Conservation (phyloP, 92 coral and sea anemone species). For the Siderastrea siderea region DNA sequence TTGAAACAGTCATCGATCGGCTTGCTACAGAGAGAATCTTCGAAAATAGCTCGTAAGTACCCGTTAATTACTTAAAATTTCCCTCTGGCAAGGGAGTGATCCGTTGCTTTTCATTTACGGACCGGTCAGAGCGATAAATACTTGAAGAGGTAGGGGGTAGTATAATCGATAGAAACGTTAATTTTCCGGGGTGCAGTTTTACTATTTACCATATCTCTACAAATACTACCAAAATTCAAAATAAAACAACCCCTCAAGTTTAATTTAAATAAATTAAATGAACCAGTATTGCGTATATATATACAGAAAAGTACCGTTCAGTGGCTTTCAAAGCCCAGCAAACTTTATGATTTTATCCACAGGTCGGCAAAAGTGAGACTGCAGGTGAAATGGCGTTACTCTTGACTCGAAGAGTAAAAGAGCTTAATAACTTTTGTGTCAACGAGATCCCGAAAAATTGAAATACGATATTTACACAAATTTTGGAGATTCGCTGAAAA, state of each 20-base stretch:
- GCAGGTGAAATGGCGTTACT: no score
- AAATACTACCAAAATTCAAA: not conserved
- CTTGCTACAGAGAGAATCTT: not conserved
- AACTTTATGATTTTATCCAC: no score
- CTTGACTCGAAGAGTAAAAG: not conserved
- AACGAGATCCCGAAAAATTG: not conserved
- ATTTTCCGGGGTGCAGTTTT: not conserved
- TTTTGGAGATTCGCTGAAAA: not conserved
- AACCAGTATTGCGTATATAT: no score
- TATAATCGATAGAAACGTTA: not conserved
- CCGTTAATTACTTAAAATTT: not conserved
- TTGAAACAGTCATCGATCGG: not conserved
- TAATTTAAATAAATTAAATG: no score
- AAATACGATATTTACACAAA: not conserved
- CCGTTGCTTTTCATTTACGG: not conserved
- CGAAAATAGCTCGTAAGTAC: not conserved
- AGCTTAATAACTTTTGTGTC: not conserved
- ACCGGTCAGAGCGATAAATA: not conserved
- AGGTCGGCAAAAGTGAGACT: no score
- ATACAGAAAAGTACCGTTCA: not conserved
- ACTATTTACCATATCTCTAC: not conserved
- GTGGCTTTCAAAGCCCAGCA: not conserved
- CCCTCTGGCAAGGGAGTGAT: not conserved
- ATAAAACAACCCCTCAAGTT: not conserved
- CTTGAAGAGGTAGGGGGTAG: slow-evolving; percentile 2